A percentile compares a stretch with the other conserved stretches of the same genome.
Evolutionary conservation across 2,888 invertebrate species (phyloP).

Genomic region (Tetragonisca angustula): DNA sequence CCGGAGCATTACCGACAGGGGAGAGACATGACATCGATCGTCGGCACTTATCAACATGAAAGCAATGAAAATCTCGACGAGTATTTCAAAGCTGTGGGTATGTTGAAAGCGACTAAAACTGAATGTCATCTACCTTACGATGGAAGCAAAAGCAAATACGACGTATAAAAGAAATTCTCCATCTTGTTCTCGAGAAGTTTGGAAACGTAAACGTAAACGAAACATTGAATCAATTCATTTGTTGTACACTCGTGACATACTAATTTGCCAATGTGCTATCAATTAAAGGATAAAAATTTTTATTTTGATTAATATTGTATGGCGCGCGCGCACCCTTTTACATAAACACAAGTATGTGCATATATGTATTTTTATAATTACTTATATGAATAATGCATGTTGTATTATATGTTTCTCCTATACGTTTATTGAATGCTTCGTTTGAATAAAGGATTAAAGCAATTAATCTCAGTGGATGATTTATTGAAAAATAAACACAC

Average conservation of each 20-base stretch:
- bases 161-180: conserved; percentile 18
- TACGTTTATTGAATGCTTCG: conserved; percentile 4
- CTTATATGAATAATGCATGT: not conserved
- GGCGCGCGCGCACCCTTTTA: not conserved
- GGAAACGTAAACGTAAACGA: not conserved
- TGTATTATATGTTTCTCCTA: not conserved
- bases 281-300: not conserved
- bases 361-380: not conserved
- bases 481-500: conserved; percentile 13
- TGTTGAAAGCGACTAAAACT: conserved; percentile 24
- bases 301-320: not conserved
- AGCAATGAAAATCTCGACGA: conserved; percentile 88
- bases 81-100: conserved; percentile 88
- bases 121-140: conserved; percentile 37
- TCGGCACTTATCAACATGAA: conserved; percentile 88
- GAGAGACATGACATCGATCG: conserved; percentile 85
- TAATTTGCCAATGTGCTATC: not conserved
- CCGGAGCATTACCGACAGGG: conserved; percentile 14
- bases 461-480: conserved; percentile 3
- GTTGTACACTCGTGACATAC: not conserved
- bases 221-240: not conserved
- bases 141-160: conserved; percentile 44
- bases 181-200: not conserved
- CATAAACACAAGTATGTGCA: not conserved
- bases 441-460: conserved; percentile 25